These are phyloP conservation scores for Pocillopora meandrina DNA, from an alignment of 92 coral and sea anemone genomes.

Conservation along the genomic window DNA sequence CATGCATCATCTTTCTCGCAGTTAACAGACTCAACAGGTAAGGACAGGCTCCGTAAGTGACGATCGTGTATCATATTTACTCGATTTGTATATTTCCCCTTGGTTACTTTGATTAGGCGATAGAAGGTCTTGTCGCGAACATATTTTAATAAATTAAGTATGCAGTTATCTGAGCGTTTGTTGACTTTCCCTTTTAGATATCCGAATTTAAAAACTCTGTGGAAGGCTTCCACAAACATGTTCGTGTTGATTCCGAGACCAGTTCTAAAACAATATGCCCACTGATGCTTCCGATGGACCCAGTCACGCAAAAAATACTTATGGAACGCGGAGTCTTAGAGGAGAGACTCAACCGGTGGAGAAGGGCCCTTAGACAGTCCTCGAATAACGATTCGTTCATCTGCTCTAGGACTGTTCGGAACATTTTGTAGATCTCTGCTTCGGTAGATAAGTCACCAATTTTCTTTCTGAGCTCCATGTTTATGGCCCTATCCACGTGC, in stretches of 20 bases:
- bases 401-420: constrained; percentile 54
- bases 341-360: not conserved
- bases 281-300: constrained; percentile 45
- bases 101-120: constrained; percentile 59
- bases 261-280: constrained; percentile 63
- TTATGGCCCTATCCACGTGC: constrained; percentile 56
- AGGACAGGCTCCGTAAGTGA: constrained; percentile 35
- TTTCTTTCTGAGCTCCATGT: constrained; percentile 32
- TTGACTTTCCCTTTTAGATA: constrained; percentile 73
- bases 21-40: constrained; percentile 9
- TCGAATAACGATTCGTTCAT: constrained; percentile 33
- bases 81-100: constrained; percentile 55
- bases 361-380: constrained; percentile 29
- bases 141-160: constrained; percentile 56
- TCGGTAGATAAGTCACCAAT: constrained; percentile 11
- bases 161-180: constrained; percentile 56
- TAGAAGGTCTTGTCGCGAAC: constrained; percentile 57
- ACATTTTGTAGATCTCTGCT: constrained; percentile 52
- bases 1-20: not conserved
- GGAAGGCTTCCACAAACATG: constrained; percentile 78
- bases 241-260: constrained; percentile 68
- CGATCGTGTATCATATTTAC: constrained; percentile 40
- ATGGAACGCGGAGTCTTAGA: constrained; percentile 30
- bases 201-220: constrained; percentile 58
- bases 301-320: constrained; percentile 61